phyloP scores from a whole-genome alignment of 1,140 invertebrate species.

The Brachionus rotundiformis region DNA sequence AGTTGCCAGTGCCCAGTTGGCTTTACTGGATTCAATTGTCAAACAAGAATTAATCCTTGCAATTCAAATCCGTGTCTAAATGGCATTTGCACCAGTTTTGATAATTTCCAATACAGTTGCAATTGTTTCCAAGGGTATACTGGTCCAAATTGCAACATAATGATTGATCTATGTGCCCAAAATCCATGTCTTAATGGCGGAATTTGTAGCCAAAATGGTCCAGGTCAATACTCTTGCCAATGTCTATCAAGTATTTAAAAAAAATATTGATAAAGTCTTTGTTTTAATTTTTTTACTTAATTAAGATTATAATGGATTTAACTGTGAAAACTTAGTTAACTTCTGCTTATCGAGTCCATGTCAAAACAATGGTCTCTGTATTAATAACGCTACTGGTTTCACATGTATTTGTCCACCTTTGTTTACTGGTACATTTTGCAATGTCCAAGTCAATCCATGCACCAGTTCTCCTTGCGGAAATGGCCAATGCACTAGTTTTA shows the following conservation, averaged over 20 bases:
- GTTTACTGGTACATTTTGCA: slow-evolving; percentile 54
- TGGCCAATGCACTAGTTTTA: slow-evolving; percentile 65
- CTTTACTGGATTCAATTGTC: slow-evolving; percentile 57
- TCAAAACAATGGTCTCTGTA: slow-evolving; percentile 52
- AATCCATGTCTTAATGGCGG: slow-evolving; percentile 53
- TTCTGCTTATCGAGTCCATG: slow-evolving; percentile 54
- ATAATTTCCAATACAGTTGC: not conserved
- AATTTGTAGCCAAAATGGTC: slow-evolving; percentile 51
- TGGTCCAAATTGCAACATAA: slow-evolving; percentile 20
- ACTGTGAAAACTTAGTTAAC: slow-evolving; percentile 45
- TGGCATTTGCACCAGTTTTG: slow-evolving; percentile 22
- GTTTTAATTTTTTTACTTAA: slow-evolving; percentile 73
- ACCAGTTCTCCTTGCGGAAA: slow-evolving; percentile 11
- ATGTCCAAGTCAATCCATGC: not conserved
- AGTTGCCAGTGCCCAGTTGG: slow-evolving; percentile 57
- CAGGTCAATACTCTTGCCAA: slow-evolving; percentile 56
- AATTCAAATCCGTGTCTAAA: slow-evolving; percentile 55
- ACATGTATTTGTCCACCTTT: not conserved
- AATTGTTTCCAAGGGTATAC: slow-evolving; percentile 42
- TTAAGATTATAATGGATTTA: slow-evolving; percentile 54
- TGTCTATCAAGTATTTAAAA: slow-evolving; percentile 33
- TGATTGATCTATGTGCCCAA: not conserved
- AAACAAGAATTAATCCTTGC: slow-evolving; percentile 55
- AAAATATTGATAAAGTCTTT: not conserved
- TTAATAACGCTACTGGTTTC: slow-evolving; percentile 7